phyloP scores from a whole-genome alignment of 64 coral and sea anemone species.

The Pocillopora verrucosa region DNA sequence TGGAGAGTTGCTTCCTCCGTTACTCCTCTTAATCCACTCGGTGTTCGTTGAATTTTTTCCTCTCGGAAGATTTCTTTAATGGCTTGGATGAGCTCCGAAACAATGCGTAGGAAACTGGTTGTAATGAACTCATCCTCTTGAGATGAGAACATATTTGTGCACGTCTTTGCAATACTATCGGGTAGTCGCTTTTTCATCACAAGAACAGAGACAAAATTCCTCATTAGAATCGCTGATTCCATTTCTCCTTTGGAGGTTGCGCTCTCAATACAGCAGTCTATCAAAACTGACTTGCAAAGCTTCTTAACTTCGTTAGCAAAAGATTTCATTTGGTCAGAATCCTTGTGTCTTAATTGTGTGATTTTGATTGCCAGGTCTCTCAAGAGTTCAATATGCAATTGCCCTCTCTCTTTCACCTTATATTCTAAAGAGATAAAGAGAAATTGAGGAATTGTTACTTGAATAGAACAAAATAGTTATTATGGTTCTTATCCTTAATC shows the following conservation, averaged over 20 bases:
- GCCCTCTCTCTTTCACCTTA: constrained; percentile 31
- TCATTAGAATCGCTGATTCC: not conserved
- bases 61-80: constrained; percentile 11
- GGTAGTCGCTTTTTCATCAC: not conserved
- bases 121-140: not conserved
- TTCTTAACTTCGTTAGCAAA: not conserved
- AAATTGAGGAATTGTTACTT: not conserved
- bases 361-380: constrained; percentile 5
- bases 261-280: constrained; percentile 40
- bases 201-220: not conserved
- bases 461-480: not conserved
- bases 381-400: not conserved
- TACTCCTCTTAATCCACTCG: not conserved
- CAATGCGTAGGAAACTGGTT: not conserved
- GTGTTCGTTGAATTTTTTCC: not conserved
- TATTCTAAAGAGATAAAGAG: not conserved
- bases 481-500: not conserved
- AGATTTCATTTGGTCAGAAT: not conserved
- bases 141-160: not conserved
- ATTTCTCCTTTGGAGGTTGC: not conserved
- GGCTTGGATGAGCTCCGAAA: not conserved
- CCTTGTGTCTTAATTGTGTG: not conserved
- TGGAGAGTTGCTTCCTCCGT: not conserved
- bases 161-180: not conserved
- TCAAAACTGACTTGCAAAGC: not conserved